phyloP scores from a whole-genome alignment of 2,113 vertebrate species.

The Arizona elegans region DNA sequence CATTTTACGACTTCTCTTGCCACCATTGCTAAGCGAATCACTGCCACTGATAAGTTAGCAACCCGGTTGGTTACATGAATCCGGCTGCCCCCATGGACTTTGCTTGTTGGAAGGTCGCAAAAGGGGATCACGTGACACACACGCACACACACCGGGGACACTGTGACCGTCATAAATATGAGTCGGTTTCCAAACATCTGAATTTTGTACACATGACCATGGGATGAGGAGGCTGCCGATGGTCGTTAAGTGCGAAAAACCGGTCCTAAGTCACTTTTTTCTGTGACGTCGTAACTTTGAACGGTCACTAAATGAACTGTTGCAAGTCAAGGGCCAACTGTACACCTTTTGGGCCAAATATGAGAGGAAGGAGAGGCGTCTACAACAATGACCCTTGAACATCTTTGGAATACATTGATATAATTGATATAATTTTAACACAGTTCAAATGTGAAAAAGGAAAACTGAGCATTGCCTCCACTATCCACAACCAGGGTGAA shows the following conservation, averaged over 20 bases:
- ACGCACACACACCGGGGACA: too few relatives aligned
- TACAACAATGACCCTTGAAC: too few relatives aligned
- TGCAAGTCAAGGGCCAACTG: not conserved
- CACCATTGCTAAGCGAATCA: not conserved
- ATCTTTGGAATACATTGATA: not conserved
- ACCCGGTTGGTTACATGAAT: not conserved
- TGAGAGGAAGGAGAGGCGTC: not conserved
- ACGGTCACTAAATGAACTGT: not conserved
- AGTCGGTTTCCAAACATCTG: not conserved
- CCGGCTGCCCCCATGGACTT: not conserved
- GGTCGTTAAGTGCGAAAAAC: not conserved
- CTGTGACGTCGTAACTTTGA: not conserved
- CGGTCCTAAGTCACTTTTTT: not conserved
- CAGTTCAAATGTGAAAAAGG: not conserved
- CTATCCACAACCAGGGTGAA: not conserved
- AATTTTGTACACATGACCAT: too few relatives aligned
- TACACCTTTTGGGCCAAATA: not conserved
- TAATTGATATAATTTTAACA: not conserved
- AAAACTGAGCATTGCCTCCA: not conserved
- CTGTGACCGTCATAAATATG: too few relatives aligned
- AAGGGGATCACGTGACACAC: too few relatives aligned
- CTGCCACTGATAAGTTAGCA: accelerated
- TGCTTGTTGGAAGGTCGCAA: too few relatives aligned
- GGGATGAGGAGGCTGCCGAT: not conserved
- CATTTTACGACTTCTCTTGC: not conserved